These are phyloP conservation scores for Cydia amplana DNA, from an alignment of 1,140 invertebrate genomes.

Conservation along the genomic window DNA sequence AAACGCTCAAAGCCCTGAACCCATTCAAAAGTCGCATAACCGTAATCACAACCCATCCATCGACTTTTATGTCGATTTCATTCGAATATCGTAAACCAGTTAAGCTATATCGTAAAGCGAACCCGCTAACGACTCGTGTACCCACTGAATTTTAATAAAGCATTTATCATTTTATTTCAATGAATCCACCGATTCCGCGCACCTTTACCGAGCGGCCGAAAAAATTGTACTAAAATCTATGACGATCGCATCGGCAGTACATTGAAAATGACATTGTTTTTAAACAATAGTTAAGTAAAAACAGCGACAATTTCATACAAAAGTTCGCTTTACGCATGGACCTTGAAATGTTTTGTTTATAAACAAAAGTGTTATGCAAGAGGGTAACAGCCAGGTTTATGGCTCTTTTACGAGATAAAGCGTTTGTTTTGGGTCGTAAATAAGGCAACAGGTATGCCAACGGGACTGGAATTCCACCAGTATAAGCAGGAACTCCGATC, in stretches of 20 bases:
- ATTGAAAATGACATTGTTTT: slow-evolving; percentile 71
- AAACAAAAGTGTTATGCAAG: slow-evolving; percentile 66
- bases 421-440: slow-evolving; percentile 78
- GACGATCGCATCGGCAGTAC: slow-evolving; percentile 50
- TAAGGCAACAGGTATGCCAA: slow-evolving; percentile 77
- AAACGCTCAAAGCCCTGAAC: background rate
- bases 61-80: slow-evolving; percentile 47
- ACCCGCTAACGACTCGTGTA: slow-evolving; percentile 17
- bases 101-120: slow-evolving; percentile 32
- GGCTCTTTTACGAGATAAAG: slow-evolving; percentile 75
- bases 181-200: slow-evolving; percentile 29
- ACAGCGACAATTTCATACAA: slow-evolving; percentile 13
- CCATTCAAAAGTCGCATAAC: slow-evolving; percentile 42
- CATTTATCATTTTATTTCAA: slow-evolving; percentile 38
- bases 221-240: slow-evolving; percentile 53
- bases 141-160: slow-evolving; percentile 54
- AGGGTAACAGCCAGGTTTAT: slow-evolving; percentile 69
- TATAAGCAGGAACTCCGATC: background rate
- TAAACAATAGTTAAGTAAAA: slow-evolving; percentile 56
- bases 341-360: slow-evolving; percentile 36
- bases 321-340: slow-evolving; percentile 10
- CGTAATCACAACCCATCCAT: slow-evolving; percentile 49
- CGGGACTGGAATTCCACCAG: slow-evolving; percentile 65
- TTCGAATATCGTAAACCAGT: slow-evolving; percentile 34
- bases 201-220: slow-evolving; percentile 50